phyloP scores from a whole-genome alignment of 2,113 vertebrate genomes.

The Recurvirostra avosetta region DNA sequence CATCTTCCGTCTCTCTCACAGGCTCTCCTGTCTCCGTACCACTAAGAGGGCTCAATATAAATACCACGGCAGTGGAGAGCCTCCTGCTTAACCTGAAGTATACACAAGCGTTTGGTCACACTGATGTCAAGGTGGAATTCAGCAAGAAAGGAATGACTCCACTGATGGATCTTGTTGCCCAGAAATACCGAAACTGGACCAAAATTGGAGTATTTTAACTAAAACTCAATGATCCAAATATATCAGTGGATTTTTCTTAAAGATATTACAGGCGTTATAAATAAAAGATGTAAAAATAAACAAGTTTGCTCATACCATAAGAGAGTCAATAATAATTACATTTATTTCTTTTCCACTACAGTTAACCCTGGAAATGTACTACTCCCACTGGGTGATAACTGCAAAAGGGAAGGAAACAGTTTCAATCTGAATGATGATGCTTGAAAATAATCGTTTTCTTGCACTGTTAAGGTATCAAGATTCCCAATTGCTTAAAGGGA shows the following conservation, averaged over 20 bases:
- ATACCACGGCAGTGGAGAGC: not conserved
- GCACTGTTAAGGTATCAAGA: not conserved
- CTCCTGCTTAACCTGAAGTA: no score
- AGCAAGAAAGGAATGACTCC: not conserved
- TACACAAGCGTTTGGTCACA: not conserved
- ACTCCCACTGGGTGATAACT: constrained; percentile 11
- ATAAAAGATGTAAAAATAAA: not conserved
- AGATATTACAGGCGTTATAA: not conserved
- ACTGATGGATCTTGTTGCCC: not conserved
- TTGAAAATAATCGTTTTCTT: not conserved
- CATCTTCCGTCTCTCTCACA: not conserved
- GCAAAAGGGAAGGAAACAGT: not conserved
- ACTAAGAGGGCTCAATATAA: not conserved
- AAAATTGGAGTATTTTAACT: not conserved
- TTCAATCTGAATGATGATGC: not conserved
- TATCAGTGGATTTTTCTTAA: not conserved
- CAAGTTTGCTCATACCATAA: fast-evolving
- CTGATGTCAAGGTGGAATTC: not conserved
- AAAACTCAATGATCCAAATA: not conserved
- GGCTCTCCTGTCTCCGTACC: not conserved
- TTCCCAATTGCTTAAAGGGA: not conserved
- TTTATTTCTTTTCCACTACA: not conserved
- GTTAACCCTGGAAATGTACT: constrained; percentile 8
- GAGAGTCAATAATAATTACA: not conserved
- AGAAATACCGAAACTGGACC: not conserved